Evolutionary conservation across 2,797 vertebrate species (phyloP).

Genomic region (Neostethus bicornis): DNA sequence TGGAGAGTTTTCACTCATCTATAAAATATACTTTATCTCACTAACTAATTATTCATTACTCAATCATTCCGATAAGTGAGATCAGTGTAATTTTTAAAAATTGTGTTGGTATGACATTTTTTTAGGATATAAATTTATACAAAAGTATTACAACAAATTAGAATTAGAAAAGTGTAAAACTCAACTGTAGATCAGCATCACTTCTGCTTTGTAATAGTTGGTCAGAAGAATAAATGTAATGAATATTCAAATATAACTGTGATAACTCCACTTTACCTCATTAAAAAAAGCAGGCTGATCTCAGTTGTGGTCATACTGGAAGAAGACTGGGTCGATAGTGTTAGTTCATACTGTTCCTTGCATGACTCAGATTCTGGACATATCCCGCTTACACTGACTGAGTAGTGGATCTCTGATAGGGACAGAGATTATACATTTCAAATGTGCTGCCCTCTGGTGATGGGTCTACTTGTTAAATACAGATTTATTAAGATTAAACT

Average conservation of each 20-base stretch:
- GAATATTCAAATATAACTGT: too few relatives aligned
- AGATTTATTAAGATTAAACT: neutral
- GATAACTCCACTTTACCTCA: too few relatives aligned
- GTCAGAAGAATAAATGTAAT: neutral
- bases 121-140: too few relatives aligned
- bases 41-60: too few relatives aligned
- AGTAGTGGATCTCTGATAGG: neutral
- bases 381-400: neutral
- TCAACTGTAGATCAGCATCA: neutral
- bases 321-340: neutral
- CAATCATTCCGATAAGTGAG: too few relatives aligned
- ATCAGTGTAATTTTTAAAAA: too few relatives aligned
- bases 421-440: neutral
- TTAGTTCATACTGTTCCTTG: neutral
- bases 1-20: neutral
- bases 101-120: neutral
- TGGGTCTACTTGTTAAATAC: neutral
- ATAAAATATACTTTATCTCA: too few relatives aligned
- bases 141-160: too few relatives aligned
- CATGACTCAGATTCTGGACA: neutral
- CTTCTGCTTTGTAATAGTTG: neutral
- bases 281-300: too few relatives aligned
- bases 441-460: neutral
- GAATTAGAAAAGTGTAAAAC: neutral
- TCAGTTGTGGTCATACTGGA: neutral